These are phyloP conservation scores for Oreochromis mossambicus DNA, from an alignment of 2,797 vertebrate genomes.

Conservation along the genomic window DNA sequence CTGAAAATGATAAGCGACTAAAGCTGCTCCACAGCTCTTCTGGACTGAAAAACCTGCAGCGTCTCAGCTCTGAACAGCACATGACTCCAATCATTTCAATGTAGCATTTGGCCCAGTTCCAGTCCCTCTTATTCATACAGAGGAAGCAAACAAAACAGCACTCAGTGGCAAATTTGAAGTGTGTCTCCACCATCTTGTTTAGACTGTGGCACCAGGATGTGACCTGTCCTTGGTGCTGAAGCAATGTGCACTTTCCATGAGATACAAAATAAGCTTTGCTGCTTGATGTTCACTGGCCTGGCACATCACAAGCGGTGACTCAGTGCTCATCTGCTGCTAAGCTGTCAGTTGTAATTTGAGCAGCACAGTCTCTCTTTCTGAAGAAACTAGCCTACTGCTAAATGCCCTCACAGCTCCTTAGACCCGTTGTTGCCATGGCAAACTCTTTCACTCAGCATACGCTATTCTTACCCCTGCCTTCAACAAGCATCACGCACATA, in stretches of 20 bases:
- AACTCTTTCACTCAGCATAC: conserved; percentile 30
- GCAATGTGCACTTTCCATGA: neutral
- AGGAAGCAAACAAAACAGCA: neutral
- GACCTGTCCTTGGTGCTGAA: conserved; percentile 63
- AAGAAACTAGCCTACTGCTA: conserved; percentile 13
- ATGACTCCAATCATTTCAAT: conserved; percentile 16
- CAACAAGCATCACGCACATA: conserved; percentile 9
- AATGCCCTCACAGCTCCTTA: conserved; percentile 24
- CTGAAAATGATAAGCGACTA: neutral
- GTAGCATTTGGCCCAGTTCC: neutral
- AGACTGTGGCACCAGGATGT: neutral
- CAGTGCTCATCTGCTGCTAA: conserved; percentile 28
- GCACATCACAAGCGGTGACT: conserved; percentile 27
- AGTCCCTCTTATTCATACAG: neutral
- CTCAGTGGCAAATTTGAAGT: neutral
- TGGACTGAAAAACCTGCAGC: neutral
- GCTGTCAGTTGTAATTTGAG: conserved; percentile 46
- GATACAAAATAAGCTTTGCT: conserved; percentile 15
- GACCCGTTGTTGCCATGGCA: conserved; percentile 47
- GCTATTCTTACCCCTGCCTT: conserved; percentile 53
- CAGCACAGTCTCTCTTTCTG: conserved; percentile 5
- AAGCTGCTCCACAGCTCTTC: conserved; percentile 6
- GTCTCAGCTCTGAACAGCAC: conserved; percentile 10
- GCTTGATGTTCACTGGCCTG: conserved; percentile 17
- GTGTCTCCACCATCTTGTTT: neutral